Conservation (phyloP, 1,140 invertebrate genomes). For the Lineus longissimus region DNA sequence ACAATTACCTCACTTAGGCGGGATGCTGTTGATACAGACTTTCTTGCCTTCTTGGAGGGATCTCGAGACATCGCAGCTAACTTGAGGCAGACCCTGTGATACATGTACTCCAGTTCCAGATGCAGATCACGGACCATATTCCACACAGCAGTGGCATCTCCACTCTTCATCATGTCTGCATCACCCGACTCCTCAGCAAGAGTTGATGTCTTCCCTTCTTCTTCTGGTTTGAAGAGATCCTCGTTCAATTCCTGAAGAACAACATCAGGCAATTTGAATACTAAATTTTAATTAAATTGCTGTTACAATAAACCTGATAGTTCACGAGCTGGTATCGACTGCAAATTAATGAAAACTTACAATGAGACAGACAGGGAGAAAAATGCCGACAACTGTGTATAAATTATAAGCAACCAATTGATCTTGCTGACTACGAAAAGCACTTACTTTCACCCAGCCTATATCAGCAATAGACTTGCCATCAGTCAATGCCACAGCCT, state of each 20-base stretch:
- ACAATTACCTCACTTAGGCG: no score
- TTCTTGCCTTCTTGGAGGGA: no score
- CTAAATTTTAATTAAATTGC: background rate
- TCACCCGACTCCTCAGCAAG: constrained; percentile 15
- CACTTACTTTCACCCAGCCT: constrained; percentile 44
- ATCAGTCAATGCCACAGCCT: constrained; percentile 41
- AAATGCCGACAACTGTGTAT: background rate
- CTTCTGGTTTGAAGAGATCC: constrained; percentile 37
- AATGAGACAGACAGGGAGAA: no score
- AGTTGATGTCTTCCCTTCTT: constrained; percentile 17
- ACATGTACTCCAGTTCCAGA: constrained; percentile 48
- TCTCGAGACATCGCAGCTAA: constrained; percentile 25
- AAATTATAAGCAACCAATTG: no score
- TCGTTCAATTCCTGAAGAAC: constrained; percentile 42
- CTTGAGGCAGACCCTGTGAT: constrained; percentile 49
- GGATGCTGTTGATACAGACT: no score
- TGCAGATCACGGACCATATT: constrained; percentile 50
- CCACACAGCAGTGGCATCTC: constrained; percentile 38
- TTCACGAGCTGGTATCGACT: no score
- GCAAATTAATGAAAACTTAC: no score
- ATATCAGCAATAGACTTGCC: constrained; percentile 48
- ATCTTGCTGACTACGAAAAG: background rate
- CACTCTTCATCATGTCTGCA: constrained; percentile 18
- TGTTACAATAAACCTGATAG: background rate
- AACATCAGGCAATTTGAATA: background rate